A percentile compares a stretch with the other conserved stretches of the same genome.
Conservation (phyloP, 2,888 invertebrate genomes). For the Epirrita christyi region DNA sequence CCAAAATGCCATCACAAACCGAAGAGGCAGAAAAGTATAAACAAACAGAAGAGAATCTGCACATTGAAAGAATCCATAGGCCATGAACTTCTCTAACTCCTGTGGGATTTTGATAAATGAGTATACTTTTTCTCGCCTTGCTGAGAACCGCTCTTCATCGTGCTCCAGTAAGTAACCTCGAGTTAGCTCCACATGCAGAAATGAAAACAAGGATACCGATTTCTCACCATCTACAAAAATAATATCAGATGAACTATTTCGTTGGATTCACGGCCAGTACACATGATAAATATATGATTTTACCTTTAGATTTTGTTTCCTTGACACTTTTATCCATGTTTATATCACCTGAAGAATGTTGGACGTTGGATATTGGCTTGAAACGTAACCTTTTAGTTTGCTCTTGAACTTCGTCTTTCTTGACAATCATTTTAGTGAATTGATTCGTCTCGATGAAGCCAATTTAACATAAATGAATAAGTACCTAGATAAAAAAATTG, state of each 20-base stretch:
- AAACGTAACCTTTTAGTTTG: conserved; percentile 78
- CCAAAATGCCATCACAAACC: conserved; percentile 95
- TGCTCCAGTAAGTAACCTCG: conserved; percentile 97
- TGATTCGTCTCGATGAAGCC: too few relatives aligned
- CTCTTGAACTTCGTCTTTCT: conserved; percentile 71
- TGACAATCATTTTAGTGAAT: conserved; percentile 55
- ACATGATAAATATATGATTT: neutral
- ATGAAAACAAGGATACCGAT: conserved; percentile 84
- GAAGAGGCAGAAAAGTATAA: conserved; percentile 97
- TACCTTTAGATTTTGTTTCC: conserved; percentile 69
- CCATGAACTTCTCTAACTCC: conserved; percentile 96
- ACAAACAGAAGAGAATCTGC: conserved; percentile 98
- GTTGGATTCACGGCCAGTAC: too few relatives aligned
- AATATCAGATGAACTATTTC: neutral
- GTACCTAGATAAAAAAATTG: neutral
- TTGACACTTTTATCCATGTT: conserved; percentile 61
- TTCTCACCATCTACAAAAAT: conserved; percentile 69
- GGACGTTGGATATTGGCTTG: conserved; percentile 66
- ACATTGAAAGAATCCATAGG: conserved; percentile 97
- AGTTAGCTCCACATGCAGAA: conserved; percentile 94
- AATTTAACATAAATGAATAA: too few relatives aligned
- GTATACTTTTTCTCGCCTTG: conserved; percentile 97
- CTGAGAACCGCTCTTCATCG: conserved; percentile 97
- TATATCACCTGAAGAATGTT: conserved; percentile 63
- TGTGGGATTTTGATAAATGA: conserved; percentile 98